phyloP scores from a whole-genome alignment of 2,797 vertebrate species.

The Enteromius anoplus region DNA sequence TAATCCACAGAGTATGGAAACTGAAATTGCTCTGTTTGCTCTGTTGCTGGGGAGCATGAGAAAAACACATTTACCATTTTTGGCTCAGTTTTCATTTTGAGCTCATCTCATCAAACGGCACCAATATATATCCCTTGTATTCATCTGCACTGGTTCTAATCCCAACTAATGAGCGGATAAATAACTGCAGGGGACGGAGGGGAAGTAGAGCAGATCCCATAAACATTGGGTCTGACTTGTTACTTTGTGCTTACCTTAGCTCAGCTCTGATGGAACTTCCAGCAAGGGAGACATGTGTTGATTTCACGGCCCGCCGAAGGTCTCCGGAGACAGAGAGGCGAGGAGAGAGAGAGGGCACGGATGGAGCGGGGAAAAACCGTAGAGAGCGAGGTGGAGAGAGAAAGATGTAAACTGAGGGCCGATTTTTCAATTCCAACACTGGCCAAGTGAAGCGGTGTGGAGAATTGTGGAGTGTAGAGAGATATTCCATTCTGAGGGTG shows the following conservation, averaged over 20 bases:
- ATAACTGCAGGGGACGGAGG: conserved; percentile 48
- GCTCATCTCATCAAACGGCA: conserved; percentile 23
- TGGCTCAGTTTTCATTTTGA: conserved; percentile 31
- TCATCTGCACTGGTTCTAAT: conserved; percentile 41
- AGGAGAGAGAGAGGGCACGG: conserved; percentile 17
- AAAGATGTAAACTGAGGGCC: conserved; percentile 53
- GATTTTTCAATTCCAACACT: conserved; percentile 55
- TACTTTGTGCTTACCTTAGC: conserved; percentile 59
- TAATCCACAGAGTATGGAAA: conserved; percentile 46
- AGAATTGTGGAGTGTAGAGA: conserved; percentile 55
- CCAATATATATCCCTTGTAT: conserved; percentile 16
- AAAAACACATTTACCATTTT: conserved; percentile 47
- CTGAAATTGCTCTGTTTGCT: conserved; percentile 40
- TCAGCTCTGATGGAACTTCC: conserved; percentile 53
- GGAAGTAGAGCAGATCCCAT: conserved; percentile 56
- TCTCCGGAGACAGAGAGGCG: conserved; percentile 34
- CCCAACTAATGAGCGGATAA: conserved; percentile 52
- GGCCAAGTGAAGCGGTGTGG: conserved; percentile 49
- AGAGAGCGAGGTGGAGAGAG: conserved; percentile 47
- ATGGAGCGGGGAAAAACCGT: conserved; percentile 21
- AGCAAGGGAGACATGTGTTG: conserved; percentile 51
- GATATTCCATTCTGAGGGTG: conserved; percentile 63
- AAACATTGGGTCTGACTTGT: conserved; percentile 44
- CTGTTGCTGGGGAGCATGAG: conserved; percentile 32
- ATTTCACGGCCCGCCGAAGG: conserved; percentile 51